Evolutionary conservation across 2,797 vertebrate species (phyloP).

Genomic region (Chaetodon trifasciatus): DNA sequence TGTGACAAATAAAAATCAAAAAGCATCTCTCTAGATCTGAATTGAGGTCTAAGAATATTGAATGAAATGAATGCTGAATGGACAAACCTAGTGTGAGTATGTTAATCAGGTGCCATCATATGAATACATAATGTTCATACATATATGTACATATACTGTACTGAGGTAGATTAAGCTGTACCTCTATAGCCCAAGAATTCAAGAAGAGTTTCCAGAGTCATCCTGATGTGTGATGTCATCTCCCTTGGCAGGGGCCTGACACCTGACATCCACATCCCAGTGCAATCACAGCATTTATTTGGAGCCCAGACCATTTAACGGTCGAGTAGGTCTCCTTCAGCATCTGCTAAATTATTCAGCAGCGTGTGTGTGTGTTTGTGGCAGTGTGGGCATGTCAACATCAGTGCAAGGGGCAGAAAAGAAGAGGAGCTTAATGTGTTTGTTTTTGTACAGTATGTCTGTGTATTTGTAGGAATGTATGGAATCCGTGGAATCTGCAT

Average conservation of each 20-base stretch:
- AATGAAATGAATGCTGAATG: not conserved
- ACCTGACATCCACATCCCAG: conserved; percentile 12
- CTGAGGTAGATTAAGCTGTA: not conserved
- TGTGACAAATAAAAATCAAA: not conserved
- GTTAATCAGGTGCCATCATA: not conserved
- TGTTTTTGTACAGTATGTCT: conserved; percentile 2
- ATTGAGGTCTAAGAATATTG: not conserved
- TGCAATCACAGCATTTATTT: conserved; percentile 59
- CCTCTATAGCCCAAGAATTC: not conserved
- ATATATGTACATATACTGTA: not conserved
- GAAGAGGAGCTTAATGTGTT: not conserved
- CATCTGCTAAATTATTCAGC: conserved; percentile 67
- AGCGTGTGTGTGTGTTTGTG: conserved; percentile 12
- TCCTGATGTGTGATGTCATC: conserved; percentile 38
- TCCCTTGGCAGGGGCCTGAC: conserved; percentile 16
- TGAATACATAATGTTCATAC: not conserved
- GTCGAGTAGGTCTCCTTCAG: conserved; percentile 51
- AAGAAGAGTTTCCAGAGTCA: not conserved
- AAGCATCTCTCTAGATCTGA: too few relatives aligned
- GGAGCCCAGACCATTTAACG: conserved; percentile 55
- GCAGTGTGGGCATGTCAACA: conserved; percentile 8
- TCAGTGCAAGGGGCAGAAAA: conserved; percentile 2
- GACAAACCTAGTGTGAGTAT: not conserved
- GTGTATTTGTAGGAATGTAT: conserved; percentile 16
- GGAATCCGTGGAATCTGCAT: not conserved